These are phyloP conservation scores for Amphiura filiformis DNA, from an alignment of 35 echinoderm and acorn worm genomes.

Conservation along the genomic window DNA sequence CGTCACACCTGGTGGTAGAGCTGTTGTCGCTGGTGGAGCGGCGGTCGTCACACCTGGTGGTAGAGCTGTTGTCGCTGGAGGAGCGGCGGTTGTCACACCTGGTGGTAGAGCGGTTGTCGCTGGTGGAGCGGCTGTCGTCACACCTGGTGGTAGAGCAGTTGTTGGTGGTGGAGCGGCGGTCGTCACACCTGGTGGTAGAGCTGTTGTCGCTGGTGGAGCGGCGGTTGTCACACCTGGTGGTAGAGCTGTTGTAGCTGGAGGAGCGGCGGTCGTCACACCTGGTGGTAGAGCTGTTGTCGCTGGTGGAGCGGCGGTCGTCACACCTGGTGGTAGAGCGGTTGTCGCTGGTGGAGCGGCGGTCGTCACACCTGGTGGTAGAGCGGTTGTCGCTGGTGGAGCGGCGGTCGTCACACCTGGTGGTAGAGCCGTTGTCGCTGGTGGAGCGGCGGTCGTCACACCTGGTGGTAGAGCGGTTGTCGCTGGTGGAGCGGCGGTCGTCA, in stretches of 20 bases:
- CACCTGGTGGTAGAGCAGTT: no score
- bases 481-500: not conserved
- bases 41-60: not conserved
- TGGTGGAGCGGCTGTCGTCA: no score
- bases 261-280: no score
- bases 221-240: no score
- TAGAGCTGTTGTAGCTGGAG: no score
- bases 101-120: no score
- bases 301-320: no score
- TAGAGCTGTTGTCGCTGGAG: no score
- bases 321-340: not conserved
- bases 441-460: not conserved
- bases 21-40: no score
- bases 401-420: not conserved
- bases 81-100: no score
- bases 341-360: not conserved
- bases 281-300: no score
- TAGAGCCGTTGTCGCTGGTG: not conserved
- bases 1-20: no score
- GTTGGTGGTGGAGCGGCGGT: not conserved
- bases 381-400: not conserved
- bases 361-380: not conserved
- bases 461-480: not conserved
- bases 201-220: not conserved
- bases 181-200: not conserved